Conservation (phyloP, 2,888 invertebrate species). For the Pycnomerus fuliginosus region DNA sequence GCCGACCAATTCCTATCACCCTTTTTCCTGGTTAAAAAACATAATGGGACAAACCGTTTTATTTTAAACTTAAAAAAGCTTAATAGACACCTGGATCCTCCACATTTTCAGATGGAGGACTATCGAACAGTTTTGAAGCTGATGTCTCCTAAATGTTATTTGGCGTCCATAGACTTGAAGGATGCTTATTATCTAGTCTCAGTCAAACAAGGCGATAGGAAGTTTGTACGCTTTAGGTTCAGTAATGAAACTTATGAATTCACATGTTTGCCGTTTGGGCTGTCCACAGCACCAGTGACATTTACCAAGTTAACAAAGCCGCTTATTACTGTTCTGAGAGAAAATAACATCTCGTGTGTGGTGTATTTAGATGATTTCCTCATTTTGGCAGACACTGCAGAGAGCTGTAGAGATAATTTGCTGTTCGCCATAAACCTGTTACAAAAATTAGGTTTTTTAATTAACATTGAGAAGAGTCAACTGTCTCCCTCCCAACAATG, state of each 20-base stretch:
- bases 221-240: background rate
- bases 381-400: background rate
- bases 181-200: slow-evolving; percentile 1
- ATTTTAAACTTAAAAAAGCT: no score
- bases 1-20: no score
- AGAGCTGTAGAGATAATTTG: background rate
- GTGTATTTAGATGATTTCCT: slow-evolving; percentile 9
- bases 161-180: background rate
- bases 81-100: no score
- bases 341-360: background rate
- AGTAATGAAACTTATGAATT: background rate
- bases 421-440: background rate
- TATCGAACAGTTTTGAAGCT: background rate
- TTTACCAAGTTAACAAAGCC: no score
- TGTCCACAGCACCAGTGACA: background rate
- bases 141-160: background rate
- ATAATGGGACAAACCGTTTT: no score
- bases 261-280: no score
- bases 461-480: slow-evolving; percentile 24
- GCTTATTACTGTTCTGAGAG: no score
- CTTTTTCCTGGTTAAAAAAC: no score
- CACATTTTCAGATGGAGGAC: background rate
- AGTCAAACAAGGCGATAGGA: background rate
- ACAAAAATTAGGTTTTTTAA: slow-evolving; percentile 26
- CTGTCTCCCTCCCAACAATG: slow-evolving; percentile 14